Evolutionary conservation across 1,140 invertebrate genomes (phyloP), one percentile per base, ranked within the genome.

Genomic region (Drosophila sturtevanti): DNA sequence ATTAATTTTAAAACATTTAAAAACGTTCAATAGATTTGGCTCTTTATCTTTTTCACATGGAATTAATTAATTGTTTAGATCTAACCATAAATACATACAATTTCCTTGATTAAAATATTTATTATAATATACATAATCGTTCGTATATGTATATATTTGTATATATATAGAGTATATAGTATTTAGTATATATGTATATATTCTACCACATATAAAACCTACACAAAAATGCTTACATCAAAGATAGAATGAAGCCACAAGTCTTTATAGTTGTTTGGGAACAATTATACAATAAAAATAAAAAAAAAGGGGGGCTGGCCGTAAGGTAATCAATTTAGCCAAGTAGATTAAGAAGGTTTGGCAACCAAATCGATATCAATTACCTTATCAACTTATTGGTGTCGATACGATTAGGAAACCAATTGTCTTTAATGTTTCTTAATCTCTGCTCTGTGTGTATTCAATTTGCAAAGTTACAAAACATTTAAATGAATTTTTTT

Each of bases 161-260:
- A 63, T n/a, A 10, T 34, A 21, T 73, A 10, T 61, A 24, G 1
- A 41, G 56, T 27, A 24, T 31, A 27, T 52, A 11, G 18, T 31
- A 31, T 31, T 31, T 31, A 31, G 27, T 31, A 31, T 31, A 31
- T 31, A 21, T 66, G 12, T 27, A 44, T 59, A 44, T 41, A 35
- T 54, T 44, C 41, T 58, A 64, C 63, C 72, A 79, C 56, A 73
- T 58, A 69, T 64, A 73, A 77, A 75, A 70, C 68, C 76, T 76
- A 76, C 59, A 75, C 67, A 82, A 82, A 65, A 81, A 79, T 82
- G 84, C 82, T 86, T 87, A 87, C 68, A 87, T 87, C 79, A 67
- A 87, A 74, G 66, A 89, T 73, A 87, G 82, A 87, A 89, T 87
- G 82, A 87, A 87, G 82, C 41, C 82, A 89, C 84, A 87, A 87